These are phyloP conservation scores for Callipepla californica DNA, from an alignment of 2,113 vertebrate genomes.

Conservation along the genomic window DNA sequence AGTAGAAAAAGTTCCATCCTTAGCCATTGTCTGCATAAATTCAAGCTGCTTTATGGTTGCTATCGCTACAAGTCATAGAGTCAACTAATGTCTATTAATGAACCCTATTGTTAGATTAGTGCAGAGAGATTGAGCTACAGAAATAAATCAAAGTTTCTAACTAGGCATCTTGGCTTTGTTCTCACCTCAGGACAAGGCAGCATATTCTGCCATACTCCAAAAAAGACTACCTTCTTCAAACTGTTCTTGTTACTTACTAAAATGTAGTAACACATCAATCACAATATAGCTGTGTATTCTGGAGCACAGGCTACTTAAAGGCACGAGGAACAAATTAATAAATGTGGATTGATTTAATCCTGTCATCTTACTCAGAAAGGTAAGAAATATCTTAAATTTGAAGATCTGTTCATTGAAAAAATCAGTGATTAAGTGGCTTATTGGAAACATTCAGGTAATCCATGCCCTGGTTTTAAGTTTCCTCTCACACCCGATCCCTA, in stretches of 20 bases:
- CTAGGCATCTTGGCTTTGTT: not conserved
- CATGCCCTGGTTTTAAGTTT: not conserved
- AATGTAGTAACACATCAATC: not conserved
- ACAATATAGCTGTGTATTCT: not conserved
- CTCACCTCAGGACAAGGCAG: constrained; percentile 1
- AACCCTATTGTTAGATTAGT: constrained; percentile 22
- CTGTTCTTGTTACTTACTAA: not conserved
- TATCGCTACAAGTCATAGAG: constrained; percentile 5
- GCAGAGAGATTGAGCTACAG: constrained; percentile 30
- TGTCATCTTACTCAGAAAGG: not conserved
- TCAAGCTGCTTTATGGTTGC: not conserved
- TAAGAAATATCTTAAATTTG: not conserved
- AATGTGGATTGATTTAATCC: not conserved
- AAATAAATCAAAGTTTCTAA: constrained; percentile 24
- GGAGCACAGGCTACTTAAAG: not conserved
- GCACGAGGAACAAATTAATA: not conserved
- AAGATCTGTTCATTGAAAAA: not conserved
- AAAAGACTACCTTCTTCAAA: not conserved
- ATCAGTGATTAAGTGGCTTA: not conserved
- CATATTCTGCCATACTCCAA: not conserved
- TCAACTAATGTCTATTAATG: constrained; percentile 16
- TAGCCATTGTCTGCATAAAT: not conserved
- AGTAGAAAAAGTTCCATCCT: not conserved
- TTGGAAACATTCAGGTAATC: not conserved
- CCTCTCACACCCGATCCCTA: not conserved